Evolutionary conservation across 92 coral and sea anemone species (phyloP).

Genomic region (Epizoanthus rinbou): DNA sequence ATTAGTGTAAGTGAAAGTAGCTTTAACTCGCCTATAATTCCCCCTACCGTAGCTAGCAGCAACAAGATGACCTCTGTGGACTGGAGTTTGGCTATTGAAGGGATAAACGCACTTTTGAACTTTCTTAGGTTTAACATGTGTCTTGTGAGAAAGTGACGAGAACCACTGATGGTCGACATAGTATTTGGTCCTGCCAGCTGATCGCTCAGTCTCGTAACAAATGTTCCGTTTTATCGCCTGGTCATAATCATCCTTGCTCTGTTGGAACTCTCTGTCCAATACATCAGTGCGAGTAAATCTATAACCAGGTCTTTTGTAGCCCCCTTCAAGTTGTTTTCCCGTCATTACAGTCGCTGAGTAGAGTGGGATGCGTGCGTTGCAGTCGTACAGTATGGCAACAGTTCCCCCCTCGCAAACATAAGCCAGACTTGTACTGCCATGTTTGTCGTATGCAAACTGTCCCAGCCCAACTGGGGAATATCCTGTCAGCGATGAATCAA

Average conservation of each 20-base stretch:
- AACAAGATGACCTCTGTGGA: conserved; percentile 55
- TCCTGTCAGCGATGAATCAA: neutral
- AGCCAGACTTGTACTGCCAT: conserved; percentile 13
- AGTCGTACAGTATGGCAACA: conserved; percentile 44
- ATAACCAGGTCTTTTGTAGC: conserved; percentile 3
- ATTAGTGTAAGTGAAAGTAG: conserved; percentile 60
- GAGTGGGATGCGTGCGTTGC: conserved; percentile 51
- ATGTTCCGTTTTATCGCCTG: conserved; percentile 10
- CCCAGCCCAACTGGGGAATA: conserved; percentile 24
- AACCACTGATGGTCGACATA: no score
- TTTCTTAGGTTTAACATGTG: no score
- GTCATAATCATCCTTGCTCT: conserved; percentile 37
- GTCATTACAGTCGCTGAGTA: conserved; percentile 53
- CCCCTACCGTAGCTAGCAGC: conserved; percentile 54
- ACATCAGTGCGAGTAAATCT: neutral
- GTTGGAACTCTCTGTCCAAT: conserved; percentile 41
- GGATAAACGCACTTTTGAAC: neutral
- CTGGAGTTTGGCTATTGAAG: neutral
- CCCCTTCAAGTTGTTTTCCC: conserved; percentile 29
- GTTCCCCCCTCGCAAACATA: conserved; percentile 43
- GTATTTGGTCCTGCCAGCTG: no score
- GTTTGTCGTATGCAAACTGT: conserved; percentile 3
- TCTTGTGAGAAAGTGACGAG: no score
- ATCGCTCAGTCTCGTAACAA: conserved; percentile 24
- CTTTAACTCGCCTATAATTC: neutral